Conservation (phyloP, 2,888 invertebrate species). For the Heliconius sara region DNA sequence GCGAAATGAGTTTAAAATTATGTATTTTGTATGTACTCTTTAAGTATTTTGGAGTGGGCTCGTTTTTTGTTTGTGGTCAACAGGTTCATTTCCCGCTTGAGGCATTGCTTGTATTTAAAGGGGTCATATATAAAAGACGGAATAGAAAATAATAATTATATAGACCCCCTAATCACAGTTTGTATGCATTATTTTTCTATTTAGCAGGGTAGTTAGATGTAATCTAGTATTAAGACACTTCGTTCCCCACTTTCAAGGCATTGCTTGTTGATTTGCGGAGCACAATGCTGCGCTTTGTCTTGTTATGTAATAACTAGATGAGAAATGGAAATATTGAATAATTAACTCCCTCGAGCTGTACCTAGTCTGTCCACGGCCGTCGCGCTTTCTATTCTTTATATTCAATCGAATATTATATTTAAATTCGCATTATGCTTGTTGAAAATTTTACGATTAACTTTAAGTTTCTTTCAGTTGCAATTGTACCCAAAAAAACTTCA, state of each 20-base stretch:
- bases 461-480: too few relatives aligned
- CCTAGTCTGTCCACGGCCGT: too few relatives aligned
- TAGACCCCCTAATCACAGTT: background rate
- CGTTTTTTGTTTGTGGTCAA: background rate
- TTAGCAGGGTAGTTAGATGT: background rate
- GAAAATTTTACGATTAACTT: too few relatives aligned
- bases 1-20: conserved; percentile 35
- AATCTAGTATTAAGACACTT: background rate
- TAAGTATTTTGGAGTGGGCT: background rate
- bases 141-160: background rate
- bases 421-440: too few relatives aligned
- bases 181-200: background rate
- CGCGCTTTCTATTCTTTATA: too few relatives aligned
- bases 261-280: too few relatives aligned
- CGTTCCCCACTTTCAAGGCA: background rate
- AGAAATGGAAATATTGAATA: too few relatives aligned
- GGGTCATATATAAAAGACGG: background rate
- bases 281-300: too few relatives aligned
- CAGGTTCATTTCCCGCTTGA: conserved; percentile 6
- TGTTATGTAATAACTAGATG: too few relatives aligned
- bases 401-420: too few relatives aligned
- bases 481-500: too few relatives aligned
- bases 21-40: conserved; percentile 14
- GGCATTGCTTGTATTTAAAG: background rate
- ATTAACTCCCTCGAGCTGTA: too few relatives aligned